Evolutionary conservation across 2,888 invertebrate genomes (phyloP), one percentile per base, ranked within the genome.

Genomic region (Agonopterix subpropinquella): DNA sequence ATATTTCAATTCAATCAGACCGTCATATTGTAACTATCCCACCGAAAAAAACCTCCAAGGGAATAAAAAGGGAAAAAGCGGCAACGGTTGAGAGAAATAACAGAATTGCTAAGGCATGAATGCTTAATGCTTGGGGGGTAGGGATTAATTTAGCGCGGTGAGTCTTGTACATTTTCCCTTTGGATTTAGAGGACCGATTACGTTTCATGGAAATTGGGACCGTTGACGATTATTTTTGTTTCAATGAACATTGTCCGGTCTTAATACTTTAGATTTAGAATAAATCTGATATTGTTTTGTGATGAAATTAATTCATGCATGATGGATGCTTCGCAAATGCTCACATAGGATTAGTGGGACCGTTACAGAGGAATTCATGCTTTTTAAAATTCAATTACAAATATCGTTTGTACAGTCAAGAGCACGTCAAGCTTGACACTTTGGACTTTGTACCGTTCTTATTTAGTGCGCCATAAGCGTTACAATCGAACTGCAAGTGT

Each of bases 41-140:
- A 48, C 50, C 53, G 54, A 48, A 55, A 59, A 61, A 58, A 50
- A 48, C 45, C 36, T 11, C 50, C 47, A 41, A 52, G 54, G 57
- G 64, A 61, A 66, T 62, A 62, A 61, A 58, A 64, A 65, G 58
- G 58, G 62, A 57, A 65, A 68, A 61, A 71, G 67, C 65, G 63
- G 56, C 48, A 57, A 50, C 67, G 61, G 73, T 73, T 68, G 67
- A 64, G 70, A 68, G 71, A 66, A 77, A 77, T 78, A 80, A 79
- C 70, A 66, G 65, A 80, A 81, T 81, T 77, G 77, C 68, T 65
- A 67, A 70, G 67, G 75, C 76, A 80, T 82, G 82, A 81, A 82
- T 83, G 79, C 74, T 80, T 82, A 80, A 83, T 81, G 80, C 70
- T 59, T 53, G 61, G 69, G 70, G 74, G 73, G 62, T 64, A 11